Base-by-base conservation (phyloP, 1,140 invertebrate species). In the Drosophila yakuba region DNA sequence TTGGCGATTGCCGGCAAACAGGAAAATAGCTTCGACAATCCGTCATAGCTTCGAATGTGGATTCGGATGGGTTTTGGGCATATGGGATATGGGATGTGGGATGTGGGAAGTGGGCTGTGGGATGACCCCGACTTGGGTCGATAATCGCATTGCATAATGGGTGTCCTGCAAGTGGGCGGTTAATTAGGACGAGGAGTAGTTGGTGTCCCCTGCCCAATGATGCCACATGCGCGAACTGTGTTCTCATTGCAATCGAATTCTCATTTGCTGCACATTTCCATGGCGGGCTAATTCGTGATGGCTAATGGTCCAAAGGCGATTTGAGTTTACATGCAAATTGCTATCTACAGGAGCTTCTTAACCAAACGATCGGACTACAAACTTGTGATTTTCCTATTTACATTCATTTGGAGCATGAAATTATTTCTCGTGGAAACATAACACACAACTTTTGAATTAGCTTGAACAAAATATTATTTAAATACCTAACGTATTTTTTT, bases 1-100 rank as follows among this genome's bases (percentile, higher is more conserved):
- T 62, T 73, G 55, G 8, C 71, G 56, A 64, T 74, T 39, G 60
- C 35, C 60, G 55, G 39, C 54, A 75, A 56, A 75, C 60, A 38
- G 41, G 52, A 71, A 56, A 75, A 66, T 44, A 66, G 15, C 52
- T 48, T 43, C 39, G 61, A 56, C 52, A 75, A 66, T 52, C 72
- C 60, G 39, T 74, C 68, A 41, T 17, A 25, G 57, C 36, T 28
- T 20, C 35, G 48, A 35, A 2, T 48, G 50, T n/a, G 36, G 20
- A 43, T 4, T n/a, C 12, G 17, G 20, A 57, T 39, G 17, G 35
- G 44, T 23, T 47, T 14, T 23, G 58, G 58, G 4, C 10, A 41
- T 12, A 36, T 44, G 36, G 38, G 11, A 47, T 7, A 3, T 32
- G 32, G 28, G 6, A 32, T 6, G 7, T 28, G 28, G 28, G 28